phyloP scores from a whole-genome alignment of 1,140 invertebrate genomes.

The Pomacea maculata region DNA sequence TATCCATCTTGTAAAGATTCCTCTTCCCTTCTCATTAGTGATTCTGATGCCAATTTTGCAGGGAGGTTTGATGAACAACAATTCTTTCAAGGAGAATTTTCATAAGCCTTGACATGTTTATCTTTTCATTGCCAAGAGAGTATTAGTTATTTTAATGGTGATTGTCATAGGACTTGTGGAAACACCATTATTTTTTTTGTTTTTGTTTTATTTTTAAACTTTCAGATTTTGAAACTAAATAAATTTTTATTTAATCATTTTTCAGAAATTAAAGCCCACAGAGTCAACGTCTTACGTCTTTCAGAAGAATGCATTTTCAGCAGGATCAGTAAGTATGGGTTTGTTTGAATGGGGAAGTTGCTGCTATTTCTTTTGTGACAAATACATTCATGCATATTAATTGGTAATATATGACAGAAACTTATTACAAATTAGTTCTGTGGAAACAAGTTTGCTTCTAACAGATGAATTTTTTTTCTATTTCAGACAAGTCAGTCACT shows the following conservation, averaged over 20 bases:
- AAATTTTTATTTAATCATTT: background rate
- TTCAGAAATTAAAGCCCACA: constrained; percentile 14
- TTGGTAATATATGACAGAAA: too few species aligned
- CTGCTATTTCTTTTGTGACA: too few species aligned
- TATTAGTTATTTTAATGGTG: background rate
- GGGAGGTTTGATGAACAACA: too few species aligned
- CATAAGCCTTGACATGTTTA: background rate
- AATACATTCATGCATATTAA: too few species aligned
- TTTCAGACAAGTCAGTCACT: constrained; percentile 10
- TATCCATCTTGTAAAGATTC: too few species aligned
- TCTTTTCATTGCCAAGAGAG: background rate
- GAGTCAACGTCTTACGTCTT: constrained; percentile 5
- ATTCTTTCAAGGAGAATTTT: too few species aligned
- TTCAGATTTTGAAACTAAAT: background rate
- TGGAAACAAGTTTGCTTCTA: too few species aligned
- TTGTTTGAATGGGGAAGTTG: too few species aligned
- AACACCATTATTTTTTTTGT: background rate
- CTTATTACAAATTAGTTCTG: too few species aligned
- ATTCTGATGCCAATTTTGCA: too few species aligned
- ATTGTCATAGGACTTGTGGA: background rate
- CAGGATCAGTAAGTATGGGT: constrained; percentile 1
- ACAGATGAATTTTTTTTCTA: background rate
- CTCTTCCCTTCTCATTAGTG: too few species aligned
- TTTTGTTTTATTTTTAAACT: background rate
- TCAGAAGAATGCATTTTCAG: constrained; percentile 15